Evolutionary conservation across 2,797 vertebrate species (phyloP).

Genomic region (Prionace glauca): DNA sequence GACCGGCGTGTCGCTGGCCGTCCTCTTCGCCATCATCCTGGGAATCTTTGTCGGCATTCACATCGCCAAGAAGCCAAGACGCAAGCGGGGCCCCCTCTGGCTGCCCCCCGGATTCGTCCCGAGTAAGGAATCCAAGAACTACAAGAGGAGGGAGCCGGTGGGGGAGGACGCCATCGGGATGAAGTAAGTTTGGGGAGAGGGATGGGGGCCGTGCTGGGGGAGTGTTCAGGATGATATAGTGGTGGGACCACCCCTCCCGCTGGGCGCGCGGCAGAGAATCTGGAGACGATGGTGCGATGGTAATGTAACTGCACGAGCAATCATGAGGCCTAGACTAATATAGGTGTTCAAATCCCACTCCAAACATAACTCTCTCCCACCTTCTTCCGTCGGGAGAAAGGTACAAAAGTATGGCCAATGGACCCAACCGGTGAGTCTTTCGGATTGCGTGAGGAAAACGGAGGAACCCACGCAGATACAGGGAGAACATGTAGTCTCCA

Average conservation of each 20-base stretch:
- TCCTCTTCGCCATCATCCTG: slow-evolving; percentile 57
- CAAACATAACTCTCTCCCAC: no score
- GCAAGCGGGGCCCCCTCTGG: slow-evolving; percentile 54
- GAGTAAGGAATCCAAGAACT: slow-evolving; percentile 60
- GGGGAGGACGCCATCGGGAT: slow-evolving; percentile 79
- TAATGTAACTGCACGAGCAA: neutral
- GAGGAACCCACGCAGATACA: no score
- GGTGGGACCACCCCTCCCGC: neutral
- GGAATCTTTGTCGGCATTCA: slow-evolving; percentile 57
- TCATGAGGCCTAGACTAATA: neutral
- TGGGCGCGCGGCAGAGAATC: neutral
- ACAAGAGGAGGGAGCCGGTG: slow-evolving; percentile 70
- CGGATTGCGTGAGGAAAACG: no score
- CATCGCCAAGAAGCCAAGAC: slow-evolving; percentile 55
- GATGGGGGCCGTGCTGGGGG: neutral
- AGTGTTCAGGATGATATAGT: neutral
- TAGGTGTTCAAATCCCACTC: neutral
- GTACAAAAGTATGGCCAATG: no score
- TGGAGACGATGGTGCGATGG: no score
- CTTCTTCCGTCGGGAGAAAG: no score
- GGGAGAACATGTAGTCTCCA: no score
- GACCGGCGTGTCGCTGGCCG: slow-evolving; percentile 54
- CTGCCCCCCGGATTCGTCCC: slow-evolving; percentile 54
- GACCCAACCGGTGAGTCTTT: no score
- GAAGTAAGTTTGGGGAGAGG: slow-evolving; percentile 57